phyloP scores from a whole-genome alignment of 2,888 invertebrate genomes.

The Tetragnatha montana region DNA sequence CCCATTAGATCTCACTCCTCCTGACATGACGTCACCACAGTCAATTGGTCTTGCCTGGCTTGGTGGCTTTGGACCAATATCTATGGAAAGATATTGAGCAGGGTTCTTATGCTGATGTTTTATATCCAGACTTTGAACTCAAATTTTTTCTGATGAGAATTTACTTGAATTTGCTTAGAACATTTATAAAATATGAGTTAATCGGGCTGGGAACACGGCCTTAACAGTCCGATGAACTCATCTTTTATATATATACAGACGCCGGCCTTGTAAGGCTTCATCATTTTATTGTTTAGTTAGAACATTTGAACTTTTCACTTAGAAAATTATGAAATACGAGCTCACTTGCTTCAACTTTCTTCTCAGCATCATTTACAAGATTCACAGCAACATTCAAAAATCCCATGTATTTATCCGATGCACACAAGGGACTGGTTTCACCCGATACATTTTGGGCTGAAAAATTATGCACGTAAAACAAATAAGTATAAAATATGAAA shows the following conservation, averaged over 20 bases:
- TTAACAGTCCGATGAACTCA: no score
- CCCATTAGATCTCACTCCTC: slow-evolving; percentile 79
- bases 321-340: neutral
- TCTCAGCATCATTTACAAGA: neutral
- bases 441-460: neutral
- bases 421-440: neutral
- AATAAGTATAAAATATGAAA: no score
- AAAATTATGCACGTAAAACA: neutral
- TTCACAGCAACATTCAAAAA: neutral
- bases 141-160: no score
- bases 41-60: slow-evolving; percentile 74
- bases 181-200: no score
- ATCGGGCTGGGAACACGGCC: no score
- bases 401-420: neutral
- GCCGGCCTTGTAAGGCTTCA: no score
- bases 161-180: no score
- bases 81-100: neutral
- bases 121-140: no score
- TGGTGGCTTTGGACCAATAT: neutral
- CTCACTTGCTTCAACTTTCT: neutral
- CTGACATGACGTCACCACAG: slow-evolving; percentile 79
- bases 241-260: no score
- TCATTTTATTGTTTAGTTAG: no score
- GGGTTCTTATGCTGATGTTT: no score
- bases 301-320: no score